A percentile compares a stretch with the other conserved stretches of the same genome.
These are phyloP conservation scores for Euphydryas editha DNA, from an alignment of 2,888 invertebrate genomes.

Conservation along the genomic window DNA sequence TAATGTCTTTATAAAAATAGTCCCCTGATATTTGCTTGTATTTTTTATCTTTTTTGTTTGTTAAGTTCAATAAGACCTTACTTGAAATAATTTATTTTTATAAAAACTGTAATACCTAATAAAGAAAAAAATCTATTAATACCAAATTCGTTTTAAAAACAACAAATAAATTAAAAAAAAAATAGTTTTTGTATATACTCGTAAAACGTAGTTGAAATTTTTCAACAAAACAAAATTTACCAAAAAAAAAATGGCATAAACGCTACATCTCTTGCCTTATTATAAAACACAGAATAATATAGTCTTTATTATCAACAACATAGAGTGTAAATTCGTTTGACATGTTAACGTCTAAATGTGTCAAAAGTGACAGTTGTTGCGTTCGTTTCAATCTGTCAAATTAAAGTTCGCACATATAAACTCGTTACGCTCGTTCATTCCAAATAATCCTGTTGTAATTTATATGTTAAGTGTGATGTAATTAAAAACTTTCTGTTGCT, in stretches of 20 bases:
- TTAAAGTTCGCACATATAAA: slow-evolving; percentile 36
- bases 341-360: slow-evolving; percentile 9
- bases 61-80: too few species aligned
- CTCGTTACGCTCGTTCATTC: slow-evolving; percentile 2
- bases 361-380: slow-evolving; percentile 58
- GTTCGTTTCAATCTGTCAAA: slow-evolving; percentile 67
- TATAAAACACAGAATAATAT: slow-evolving; percentile 1
- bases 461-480: not conserved
- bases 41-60: too few species aligned
- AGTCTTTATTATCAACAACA: not conserved
- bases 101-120: too few species aligned
- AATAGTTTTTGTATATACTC: too few species aligned
- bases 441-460: not conserved
- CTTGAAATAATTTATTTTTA: too few species aligned
- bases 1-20: too few species aligned
- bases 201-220: too few species aligned
- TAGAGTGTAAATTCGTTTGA: slow-evolving; percentile 11
- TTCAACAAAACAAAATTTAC: too few species aligned
- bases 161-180: too few species aligned
- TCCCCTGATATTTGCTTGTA: too few species aligned
- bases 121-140: too few species aligned
- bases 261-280: slow-evolving; percentile 12
- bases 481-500: not conserved
- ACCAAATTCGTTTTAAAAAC: too few species aligned
- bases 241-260: not conserved